Base-by-base conservation (phyloP, 2,113 vertebrate genomes). In the Xenopus laevis region DNA sequence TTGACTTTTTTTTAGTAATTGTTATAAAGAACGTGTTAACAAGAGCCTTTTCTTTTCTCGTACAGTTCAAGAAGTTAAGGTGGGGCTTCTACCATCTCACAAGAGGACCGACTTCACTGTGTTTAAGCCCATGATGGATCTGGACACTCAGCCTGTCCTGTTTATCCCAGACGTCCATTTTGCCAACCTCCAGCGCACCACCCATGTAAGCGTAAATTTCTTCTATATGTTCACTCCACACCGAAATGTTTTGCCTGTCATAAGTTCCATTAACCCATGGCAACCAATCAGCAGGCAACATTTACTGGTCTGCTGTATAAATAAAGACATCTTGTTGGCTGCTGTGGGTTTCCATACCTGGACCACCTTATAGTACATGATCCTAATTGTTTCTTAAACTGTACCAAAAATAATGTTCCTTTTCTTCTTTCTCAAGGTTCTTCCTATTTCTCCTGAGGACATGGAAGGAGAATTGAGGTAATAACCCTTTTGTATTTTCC, bases 121-220 rank as follows among this genome's bases (percentile, higher is more conserved):
- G 78, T 99, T 99, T 85, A 99, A 97, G 87, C 93, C 94, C 78
- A 93, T 97, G 83, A 81, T 82, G 0, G 97, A 99, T 68, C 83
- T 94, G 0, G 96, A 97, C 71, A 98, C 96, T 0, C 96, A 99
- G 86, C 98, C 98, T 0, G 95, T 98, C 27, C 96, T 99, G 17
- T 99, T 99, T 84, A 99, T 99, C 44, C 97, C 98, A 0, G 96
- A 99, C 0, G 88, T 99, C 72, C 97, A 99, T 83, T 98, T 97
- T 78, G 87, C 95, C 45, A 93, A 83, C 80, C 92, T 97, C 71
- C 98, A 99, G 83, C 95, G 97, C 57, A 87, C 87, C 13, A 71
- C 85, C 69, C 97, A 98, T 0, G 98, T 99, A 83, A 87, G 96
- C 93, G 18, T 44, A 2, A 40, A 40, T 40, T 40, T 9, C 33